Percentiles rank a stretch among this genome's conserved stretches.
phyloP scores from a whole-genome alignment of 2,113 vertebrate species.

The Channa maculata region DNA sequence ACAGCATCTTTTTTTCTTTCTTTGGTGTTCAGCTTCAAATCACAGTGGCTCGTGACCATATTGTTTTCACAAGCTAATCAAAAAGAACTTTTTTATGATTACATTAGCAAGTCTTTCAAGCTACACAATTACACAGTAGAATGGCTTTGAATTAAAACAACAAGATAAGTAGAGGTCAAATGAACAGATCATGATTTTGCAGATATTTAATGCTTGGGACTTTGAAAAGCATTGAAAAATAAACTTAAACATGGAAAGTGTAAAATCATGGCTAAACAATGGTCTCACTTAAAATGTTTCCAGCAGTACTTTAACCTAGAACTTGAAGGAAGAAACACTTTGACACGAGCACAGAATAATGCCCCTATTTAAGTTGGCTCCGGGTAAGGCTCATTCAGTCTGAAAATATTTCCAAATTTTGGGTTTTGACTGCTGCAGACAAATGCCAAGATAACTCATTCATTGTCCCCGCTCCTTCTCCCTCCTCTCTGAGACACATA shows the following conservation, averaged over 20 bases:
- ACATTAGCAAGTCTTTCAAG: constrained; percentile 36
- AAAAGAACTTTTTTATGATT: constrained; percentile 47
- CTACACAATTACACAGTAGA: constrained; percentile 62
- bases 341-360: too few relatives aligned
- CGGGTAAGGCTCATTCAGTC: neutral
- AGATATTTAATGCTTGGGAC: constrained; percentile 3
- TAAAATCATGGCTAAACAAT: neutral
- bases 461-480: neutral
- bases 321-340: too few relatives aligned
- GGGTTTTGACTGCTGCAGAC: neutral
- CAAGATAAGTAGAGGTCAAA: constrained; percentile 60
- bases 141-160: constrained; percentile 54
- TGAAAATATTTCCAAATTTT: neutral
- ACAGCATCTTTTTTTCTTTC: constrained; percentile 6
- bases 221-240: neutral
- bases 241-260: neutral
- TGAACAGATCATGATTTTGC: constrained; percentile 48
- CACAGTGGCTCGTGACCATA: constrained; percentile 1
- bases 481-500: constrained; percentile 1
- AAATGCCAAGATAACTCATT: neutral
- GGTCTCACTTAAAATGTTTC: too few relatives aligned
- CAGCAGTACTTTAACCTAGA: too few relatives aligned
- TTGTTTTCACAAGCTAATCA: constrained; percentile 40
- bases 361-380: neutral
- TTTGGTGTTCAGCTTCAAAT: constrained; percentile 27